Evolutionary conservation across 2,797 vertebrate species (phyloP), one percentile per base, ranked within the genome.

Genomic region (Pyrrhura leucotis): DNA sequence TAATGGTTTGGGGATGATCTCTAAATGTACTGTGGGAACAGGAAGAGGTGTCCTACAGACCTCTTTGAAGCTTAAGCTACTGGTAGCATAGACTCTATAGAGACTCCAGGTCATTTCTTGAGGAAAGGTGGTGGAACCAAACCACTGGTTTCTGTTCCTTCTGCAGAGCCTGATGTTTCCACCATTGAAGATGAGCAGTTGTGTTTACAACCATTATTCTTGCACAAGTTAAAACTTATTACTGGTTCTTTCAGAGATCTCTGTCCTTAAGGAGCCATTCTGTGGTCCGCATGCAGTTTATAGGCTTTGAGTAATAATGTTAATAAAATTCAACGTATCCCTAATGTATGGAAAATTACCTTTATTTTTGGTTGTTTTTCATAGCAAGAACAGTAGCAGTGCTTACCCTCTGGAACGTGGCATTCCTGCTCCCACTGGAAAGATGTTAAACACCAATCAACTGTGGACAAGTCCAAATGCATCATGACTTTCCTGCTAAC

Each of bases 271-370:
- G 51, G 23, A 63, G 44, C 21, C 9, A 29, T 62, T 25, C 45
- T 54, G 1, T 28, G 33, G 31, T 59, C 40, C 0, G 2, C 13
- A 3, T 2, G 4, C 19, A 7, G 23, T 48, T 47, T 39, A 28
- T 53, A n/a, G 58, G 50, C n/a, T 22, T 71, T 12, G 23, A 35
- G 23, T 26, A 31, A 15, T n/a, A 78, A 33, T 3, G 9, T 22
- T 12, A 26, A 62, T 37, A 37, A 59, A 79, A 42, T 7, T 16
- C 7, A 74, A 9, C 29, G 14, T 35, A 20, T 50, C 42, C 33
- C 37, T 10, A 23, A 3, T 40, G 45, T 51, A 20, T 33, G 7
- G 26, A 21, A 39, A 63, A 51, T 2, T 7, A 3, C 21, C 2
- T 16, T 48, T 23, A 2, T 21, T 59, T 81, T 45, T 7, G 7